Conservation (phyloP, 37 sponge, comb jelly and placozoan species). For the Cladorhizidae sp. region DNA sequence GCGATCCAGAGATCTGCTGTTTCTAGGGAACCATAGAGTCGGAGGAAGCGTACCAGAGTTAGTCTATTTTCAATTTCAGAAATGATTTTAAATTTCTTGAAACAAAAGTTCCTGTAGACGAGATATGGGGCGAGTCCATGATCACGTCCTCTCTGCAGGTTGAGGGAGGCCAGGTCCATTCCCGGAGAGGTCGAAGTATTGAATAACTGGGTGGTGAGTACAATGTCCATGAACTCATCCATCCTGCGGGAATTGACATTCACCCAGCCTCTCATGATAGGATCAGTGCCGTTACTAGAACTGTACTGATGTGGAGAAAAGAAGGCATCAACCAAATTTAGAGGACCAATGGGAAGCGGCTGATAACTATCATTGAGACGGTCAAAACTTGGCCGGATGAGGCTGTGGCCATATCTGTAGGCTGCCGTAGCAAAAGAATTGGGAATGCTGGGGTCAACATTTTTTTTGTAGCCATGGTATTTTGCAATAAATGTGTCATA, state of each 20-base stretch:
- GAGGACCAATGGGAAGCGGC: conserved; percentile 40
- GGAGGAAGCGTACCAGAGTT: conserved; percentile 34
- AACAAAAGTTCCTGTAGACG: conserved; percentile 64
- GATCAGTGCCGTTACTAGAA: conserved; percentile 56
- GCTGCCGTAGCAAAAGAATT: conserved; percentile 85
- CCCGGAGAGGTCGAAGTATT: conserved; percentile 7
- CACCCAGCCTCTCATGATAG: conserved; percentile 67
- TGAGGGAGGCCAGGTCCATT: conserved; percentile 84
- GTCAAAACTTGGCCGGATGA: conserved; percentile 52
- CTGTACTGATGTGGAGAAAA: conserved; percentile 47
- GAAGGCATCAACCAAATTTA: conserved; percentile 69
- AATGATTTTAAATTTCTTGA: conserved; percentile 3
- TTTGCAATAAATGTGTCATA: conserved; percentile 42
- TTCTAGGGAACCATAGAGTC: conserved; percentile 59
- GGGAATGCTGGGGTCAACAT: conserved; percentile 63
- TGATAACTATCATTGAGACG: conserved; percentile 45
- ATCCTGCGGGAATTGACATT: conserved; percentile 31
- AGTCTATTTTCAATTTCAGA: conserved; percentile 6
- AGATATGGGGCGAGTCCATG: conserved; percentile 86
- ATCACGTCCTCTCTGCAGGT: conserved; percentile 89
- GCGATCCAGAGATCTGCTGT: conserved; percentile 79
- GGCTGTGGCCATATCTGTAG: conserved; percentile 87
- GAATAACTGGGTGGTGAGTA: conserved; percentile 77
- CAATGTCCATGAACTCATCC: conserved; percentile 68
- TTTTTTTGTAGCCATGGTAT: conserved; percentile 57